phyloP scores from a whole-genome alignment of 2,797 vertebrate genomes.

The Darevskia nairensis region DNA sequence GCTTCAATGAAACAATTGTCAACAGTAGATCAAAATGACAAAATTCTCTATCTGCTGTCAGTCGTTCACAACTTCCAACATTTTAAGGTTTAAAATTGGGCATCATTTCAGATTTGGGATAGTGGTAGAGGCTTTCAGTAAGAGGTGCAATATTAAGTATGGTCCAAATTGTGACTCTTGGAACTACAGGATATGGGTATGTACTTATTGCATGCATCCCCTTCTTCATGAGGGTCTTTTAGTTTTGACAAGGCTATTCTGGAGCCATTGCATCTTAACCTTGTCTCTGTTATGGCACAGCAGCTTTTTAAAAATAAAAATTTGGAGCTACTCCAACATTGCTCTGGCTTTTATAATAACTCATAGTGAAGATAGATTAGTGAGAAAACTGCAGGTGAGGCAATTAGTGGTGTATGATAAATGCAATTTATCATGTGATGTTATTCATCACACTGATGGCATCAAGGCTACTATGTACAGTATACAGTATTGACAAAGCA shows the following conservation, averaged over 20 bases:
- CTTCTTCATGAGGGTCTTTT: neutral
- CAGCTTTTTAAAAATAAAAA: neutral
- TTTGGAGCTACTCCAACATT: neutral
- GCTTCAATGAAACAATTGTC: neutral
- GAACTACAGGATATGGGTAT: neutral
- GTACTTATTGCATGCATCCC: neutral
- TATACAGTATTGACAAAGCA: neutral
- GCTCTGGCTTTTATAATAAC: neutral
- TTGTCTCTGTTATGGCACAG: too few species aligned
- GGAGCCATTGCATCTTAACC: neutral
- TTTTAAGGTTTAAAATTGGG: neutral
- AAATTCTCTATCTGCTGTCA: neutral
- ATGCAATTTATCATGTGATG: constrained; percentile 2
- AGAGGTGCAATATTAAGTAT: neutral
- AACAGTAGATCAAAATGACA: neutral
- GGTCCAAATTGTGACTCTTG: neutral
- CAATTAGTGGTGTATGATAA: neutral
- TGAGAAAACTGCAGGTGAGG: neutral
- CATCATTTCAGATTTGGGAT: neutral
- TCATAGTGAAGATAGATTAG: neutral
- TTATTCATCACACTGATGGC: neutral
- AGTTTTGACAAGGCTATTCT: neutral
- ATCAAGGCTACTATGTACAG: neutral
- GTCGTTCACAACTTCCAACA: neutral
- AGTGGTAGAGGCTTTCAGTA: neutral